Conservation (phyloP, 1,140 invertebrate genomes). For the Teleogryllus occipitalis region DNA sequence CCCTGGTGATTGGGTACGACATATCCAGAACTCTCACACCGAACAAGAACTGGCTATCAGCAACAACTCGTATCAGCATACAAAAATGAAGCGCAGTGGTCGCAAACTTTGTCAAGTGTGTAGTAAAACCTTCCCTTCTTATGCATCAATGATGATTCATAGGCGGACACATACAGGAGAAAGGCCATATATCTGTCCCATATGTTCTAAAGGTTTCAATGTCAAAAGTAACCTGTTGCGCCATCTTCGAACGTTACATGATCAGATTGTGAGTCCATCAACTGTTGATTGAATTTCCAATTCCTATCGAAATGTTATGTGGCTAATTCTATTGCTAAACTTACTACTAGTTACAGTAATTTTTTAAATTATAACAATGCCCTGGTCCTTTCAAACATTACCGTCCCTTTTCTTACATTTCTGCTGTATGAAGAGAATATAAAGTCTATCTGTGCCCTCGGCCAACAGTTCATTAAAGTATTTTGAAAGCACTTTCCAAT, state of each 20-base stretch:
- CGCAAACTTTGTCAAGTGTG: slow-evolving; percentile 61
- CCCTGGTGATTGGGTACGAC: slow-evolving; percentile 74
- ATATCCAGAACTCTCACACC: slow-evolving; percentile 72
- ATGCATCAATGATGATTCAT: slow-evolving; percentile 67
- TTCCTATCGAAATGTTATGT: too few species aligned
- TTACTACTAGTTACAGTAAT: too few species aligned
- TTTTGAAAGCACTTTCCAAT: too few species aligned
- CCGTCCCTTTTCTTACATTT: too few species aligned
- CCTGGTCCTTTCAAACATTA: too few species aligned
- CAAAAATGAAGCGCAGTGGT: slow-evolving; percentile 32
- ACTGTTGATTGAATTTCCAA: slow-evolving; percentile 15
- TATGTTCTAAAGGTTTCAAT: slow-evolving; percentile 68
- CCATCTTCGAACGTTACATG: slow-evolving; percentile 61
- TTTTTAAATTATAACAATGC: too few species aligned
- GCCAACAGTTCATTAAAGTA: too few species aligned
- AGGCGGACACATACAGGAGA: slow-evolving; percentile 61
- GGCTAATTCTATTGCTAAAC: too few species aligned
- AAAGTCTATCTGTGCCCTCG: too few species aligned
- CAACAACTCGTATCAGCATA: slow-evolving; percentile 56
- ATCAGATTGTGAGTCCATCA: slow-evolving; percentile 49
- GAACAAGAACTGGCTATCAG: slow-evolving; percentile 71
- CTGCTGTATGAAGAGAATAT: too few species aligned
- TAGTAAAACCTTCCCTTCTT: slow-evolving; percentile 65
- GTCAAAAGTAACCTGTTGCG: slow-evolving; percentile 66
- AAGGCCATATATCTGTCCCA: slow-evolving; percentile 59